These are phyloP conservation scores for Drosophila mojavensis DNA, from an alignment of 1,140 invertebrate genomes.

Conservation along the genomic window DNA sequence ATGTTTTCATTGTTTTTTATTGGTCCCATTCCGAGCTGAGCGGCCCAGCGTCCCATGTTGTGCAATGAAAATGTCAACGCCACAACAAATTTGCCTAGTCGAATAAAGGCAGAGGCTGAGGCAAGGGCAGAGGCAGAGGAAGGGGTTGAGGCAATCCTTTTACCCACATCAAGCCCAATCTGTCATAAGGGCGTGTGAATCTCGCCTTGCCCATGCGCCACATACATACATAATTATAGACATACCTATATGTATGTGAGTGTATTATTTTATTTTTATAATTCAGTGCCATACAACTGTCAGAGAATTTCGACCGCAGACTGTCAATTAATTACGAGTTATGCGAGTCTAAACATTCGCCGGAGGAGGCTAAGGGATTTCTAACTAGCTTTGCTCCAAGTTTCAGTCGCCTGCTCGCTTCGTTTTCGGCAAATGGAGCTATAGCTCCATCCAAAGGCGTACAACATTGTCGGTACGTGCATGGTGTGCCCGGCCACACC, in stretches of 20 bases:
- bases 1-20: constrained; percentile 58
- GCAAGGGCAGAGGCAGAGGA: no score
- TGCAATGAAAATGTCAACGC: constrained; percentile 54
- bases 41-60: neutral
- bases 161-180: constrained; percentile 53
- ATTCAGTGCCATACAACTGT: constrained; percentile 6
- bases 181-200: constrained; percentile 18
- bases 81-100: constrained; percentile 48
- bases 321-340: constrained; percentile 36
- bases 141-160: constrained; percentile 15
- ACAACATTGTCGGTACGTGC: neutral
- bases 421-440: constrained; percentile 22
- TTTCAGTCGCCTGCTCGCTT: constrained; percentile 1
- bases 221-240: neutral
- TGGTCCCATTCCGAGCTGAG: constrained; percentile 2
- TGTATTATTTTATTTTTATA: constrained; percentile 6
- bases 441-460: neutral
- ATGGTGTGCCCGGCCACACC: constrained; percentile 4
- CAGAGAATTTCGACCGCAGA: constrained; percentile 21
- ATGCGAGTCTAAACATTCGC: constrained; percentile 26
- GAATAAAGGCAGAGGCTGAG: constrained; percentile 12
- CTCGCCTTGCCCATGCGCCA: neutral
- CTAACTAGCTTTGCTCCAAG: constrained; percentile 18
- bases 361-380: constrained; percentile 14
- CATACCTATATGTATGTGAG: no score